A percentile compares a stretch with the other conserved stretches of the same genome.
Evolutionary conservation across 2,888 invertebrate genomes (phyloP).

Genomic region (Agonopterix subpropinquella): DNA sequence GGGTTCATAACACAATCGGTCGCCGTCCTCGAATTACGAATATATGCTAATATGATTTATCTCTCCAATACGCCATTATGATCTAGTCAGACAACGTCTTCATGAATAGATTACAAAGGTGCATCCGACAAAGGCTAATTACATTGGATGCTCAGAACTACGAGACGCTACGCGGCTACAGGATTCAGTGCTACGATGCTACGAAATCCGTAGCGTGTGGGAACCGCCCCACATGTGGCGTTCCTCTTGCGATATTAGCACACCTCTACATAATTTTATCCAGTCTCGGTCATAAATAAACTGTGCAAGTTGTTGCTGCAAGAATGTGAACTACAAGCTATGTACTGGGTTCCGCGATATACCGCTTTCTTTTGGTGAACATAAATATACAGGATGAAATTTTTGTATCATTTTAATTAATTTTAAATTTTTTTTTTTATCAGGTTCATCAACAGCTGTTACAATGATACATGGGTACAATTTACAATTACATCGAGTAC

Average conservation of each 20-base stretch:
- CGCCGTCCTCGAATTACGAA: too few relatives aligned
- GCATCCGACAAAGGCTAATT: constrained; percentile 17
- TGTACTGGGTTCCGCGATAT: constrained; percentile 14
- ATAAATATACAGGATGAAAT: constrained; percentile 1
- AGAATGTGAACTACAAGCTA: constrained; percentile 28
- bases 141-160: constrained; percentile 23
- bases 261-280: constrained; percentile 54
- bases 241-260: constrained; percentile 49
- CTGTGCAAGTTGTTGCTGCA: constrained; percentile 43
- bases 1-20: too few relatives aligned
- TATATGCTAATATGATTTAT: constrained; percentile 6
- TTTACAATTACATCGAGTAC: too few relatives aligned
- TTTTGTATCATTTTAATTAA: too few relatives aligned
- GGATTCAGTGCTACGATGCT: constrained; percentile 16
- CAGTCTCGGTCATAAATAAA: constrained; percentile 48
- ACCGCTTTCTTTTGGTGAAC: constrained; percentile 8
- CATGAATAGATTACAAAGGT: constrained; percentile 15
- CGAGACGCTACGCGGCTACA: constrained; percentile 17
- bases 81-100: constrained; percentile 7
- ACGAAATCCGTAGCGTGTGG: constrained; percentile 32
- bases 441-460: too few relatives aligned
- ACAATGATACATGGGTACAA: too few relatives aligned
- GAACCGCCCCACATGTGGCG: constrained; percentile 40
- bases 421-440: too few relatives aligned
- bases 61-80: constrained; percentile 8